Base-by-base conservation (phyloP, 2,888 invertebrate genomes). In the Parelbella ahira region DNA sequence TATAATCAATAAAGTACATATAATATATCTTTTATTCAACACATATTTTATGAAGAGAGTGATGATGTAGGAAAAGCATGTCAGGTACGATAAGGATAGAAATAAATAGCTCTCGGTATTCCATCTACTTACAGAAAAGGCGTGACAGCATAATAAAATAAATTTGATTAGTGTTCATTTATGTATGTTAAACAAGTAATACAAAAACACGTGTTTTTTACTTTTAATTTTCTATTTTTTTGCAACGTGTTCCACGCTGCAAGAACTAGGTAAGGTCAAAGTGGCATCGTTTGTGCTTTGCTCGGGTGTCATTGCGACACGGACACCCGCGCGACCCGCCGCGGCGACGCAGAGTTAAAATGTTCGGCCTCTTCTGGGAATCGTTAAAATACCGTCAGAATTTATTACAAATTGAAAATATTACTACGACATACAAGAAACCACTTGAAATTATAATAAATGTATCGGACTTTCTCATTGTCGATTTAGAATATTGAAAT, bases 231-330 rank as follows among this genome's bases (percentile, higher is more conserved):
- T n/a, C n/a, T n/a, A n/a, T n/a, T 15, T 15, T 3, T 4, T 15
- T 15, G 15, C 4, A 4, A 15, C 44, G 44, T 51, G 44, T 43
- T 13, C 47, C 50, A 47, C 45, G 42, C 37, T 45, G 28, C 46
- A 50, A 48, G 47, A 53, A 52, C 56, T 58, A 51, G 58, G 54
- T 60, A 64, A 77, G 78, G 79, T 78, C 76, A 79, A 71, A 78
- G 72, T 68, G 53, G 53, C 77, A 75, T 71, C 71, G 69, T 71
- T 73, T 69, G 69, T 64, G 64, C 63, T 63, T 74, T 56, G 63
- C 63, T 54, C 60, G 60, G 63, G 53, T 59, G 53, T 61, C 53
- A 61, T 74, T 75, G 63, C 68, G 57, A 66, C 68, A 74, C 53
- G 64, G 51, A 52, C 47, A 54, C 52, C 56, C 54, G 54, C 56